Percentiles rank a stretch among this genome's conserved stretches.
phyloP scores from a whole-genome alignment of 1,140 invertebrate genomes.

The Euura saliciscinereae region DNA sequence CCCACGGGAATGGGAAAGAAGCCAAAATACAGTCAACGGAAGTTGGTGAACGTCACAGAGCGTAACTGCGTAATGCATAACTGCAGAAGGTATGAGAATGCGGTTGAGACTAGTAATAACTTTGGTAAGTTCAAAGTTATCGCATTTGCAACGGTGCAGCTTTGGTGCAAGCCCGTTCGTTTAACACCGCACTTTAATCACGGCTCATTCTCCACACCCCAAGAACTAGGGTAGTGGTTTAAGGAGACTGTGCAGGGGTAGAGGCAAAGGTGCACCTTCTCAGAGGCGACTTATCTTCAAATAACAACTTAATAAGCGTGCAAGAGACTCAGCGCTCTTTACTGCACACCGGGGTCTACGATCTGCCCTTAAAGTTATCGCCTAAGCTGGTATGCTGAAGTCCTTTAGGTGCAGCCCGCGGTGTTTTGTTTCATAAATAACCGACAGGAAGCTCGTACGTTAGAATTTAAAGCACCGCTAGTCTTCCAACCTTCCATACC shows the following conservation, averaged over 20 bases:
- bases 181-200: not conserved
- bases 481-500: slow-evolving; percentile 32
- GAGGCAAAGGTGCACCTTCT: not conserved
- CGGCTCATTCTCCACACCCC: not conserved
- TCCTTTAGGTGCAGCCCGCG: not conserved
- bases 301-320: slow-evolving; percentile 3
- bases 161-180: not conserved
- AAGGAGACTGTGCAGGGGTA: not conserved
- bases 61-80: not conserved
- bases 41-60: too few relatives aligned
- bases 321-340: not conserved
- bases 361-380: slow-evolving; percentile 33
- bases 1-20: not conserved
- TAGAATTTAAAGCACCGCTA: slow-evolving; percentile 33
- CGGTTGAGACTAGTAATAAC: not conserved
- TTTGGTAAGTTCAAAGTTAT: not conserved
- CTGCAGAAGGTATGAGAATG: not conserved
- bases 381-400: slow-evolving; percentile 15
- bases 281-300: slow-evolving; percentile 3
- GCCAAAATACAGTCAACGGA: not conserved
- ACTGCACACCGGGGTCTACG: not conserved
- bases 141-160: not conserved
- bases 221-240: not conserved
- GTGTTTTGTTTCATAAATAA: slow-evolving; percentile 35
- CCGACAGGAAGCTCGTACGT: slow-evolving; percentile 39